Evolutionary conservation across 2,888 invertebrate species (phyloP), one percentile per base, ranked within the genome.

Genomic region (Leucophenga maculata): DNA sequence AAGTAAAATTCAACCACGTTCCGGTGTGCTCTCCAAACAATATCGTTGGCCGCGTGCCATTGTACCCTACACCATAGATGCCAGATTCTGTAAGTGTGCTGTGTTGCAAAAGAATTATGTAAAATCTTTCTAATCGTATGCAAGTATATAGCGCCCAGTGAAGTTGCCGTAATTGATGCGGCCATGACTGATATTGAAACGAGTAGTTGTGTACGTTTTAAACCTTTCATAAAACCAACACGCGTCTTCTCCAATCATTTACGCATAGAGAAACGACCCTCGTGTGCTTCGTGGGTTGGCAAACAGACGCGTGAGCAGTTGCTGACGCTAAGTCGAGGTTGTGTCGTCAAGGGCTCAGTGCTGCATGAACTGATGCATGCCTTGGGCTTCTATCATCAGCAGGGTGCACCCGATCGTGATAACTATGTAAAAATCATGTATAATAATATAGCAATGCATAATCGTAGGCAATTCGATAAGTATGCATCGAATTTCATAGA

Each of bases 271-370:
- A 22, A 31, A 22, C n/a, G 26, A 3, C 80, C 75, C 0, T 94
- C 94, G 0, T 94, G 94, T 83, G 94, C 94, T 94, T 94, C 94
- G 14, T 92, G 92, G 74, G 93, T 94, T 0, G 94, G 94, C 0
- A 90, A 91, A 32, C 89, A 92, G 32, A 93, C 93, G 82, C 87
- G 88, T 2, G 77, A 77, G 64, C 87, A 88, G 78, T 91, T 92
- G 74, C 90, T 94, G n/a, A 94, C 94, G 87, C 89, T 94, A 8
- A 87, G 89, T 1, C 93, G 94, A 0, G 93, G 92, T 14, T 94
- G 94, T 82, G 89, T 93, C 0, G 89, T 90, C 2, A 65, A 14
- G 59, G 94, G 94, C 8, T 94, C 94, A 0, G 90, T 93, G 0
- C 88, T 94, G 31, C 94, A 94, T 80, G 94, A 94, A 85, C 86